Evolutionary conservation across 2,888 invertebrate species (phyloP).

Genomic region (Ischnura elegans): DNA sequence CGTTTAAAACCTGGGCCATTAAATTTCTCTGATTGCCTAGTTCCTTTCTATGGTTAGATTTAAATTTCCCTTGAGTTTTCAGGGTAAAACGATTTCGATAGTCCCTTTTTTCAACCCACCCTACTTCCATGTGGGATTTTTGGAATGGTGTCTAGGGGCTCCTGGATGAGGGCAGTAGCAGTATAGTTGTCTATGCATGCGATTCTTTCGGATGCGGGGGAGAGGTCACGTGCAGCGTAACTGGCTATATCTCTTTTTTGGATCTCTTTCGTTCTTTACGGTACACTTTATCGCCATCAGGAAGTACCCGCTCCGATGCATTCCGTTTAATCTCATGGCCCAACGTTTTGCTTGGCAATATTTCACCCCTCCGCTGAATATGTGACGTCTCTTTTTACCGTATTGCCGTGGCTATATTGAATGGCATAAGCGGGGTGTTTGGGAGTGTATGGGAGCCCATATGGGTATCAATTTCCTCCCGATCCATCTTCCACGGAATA

Average conservation of each 20-base stretch:
- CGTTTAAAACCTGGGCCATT: background rate
- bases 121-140: background rate
- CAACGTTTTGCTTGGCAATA: background rate
- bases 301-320: background rate
- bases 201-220: too few species aligned
- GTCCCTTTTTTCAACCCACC: background rate
- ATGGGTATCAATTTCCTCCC: slow-evolving; percentile 16
- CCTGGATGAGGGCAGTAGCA: background rate
- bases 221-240: too few species aligned
- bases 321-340: background rate
- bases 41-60: too few species aligned
- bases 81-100: background rate
- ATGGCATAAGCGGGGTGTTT: background rate
- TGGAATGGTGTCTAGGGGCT: background rate
- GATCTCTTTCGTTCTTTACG: background rate
- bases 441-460: background rate
- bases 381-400: background rate
- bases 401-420: background rate
- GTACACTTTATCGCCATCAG: background rate
- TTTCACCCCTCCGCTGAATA: background rate
- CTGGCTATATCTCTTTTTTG: background rate
- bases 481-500: background rate
- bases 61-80: background rate
- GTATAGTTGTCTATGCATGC: too few species aligned
- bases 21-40: background rate